Conservation (phyloP, 1,140 invertebrate genomes). For the Campodea augens region DNA sequence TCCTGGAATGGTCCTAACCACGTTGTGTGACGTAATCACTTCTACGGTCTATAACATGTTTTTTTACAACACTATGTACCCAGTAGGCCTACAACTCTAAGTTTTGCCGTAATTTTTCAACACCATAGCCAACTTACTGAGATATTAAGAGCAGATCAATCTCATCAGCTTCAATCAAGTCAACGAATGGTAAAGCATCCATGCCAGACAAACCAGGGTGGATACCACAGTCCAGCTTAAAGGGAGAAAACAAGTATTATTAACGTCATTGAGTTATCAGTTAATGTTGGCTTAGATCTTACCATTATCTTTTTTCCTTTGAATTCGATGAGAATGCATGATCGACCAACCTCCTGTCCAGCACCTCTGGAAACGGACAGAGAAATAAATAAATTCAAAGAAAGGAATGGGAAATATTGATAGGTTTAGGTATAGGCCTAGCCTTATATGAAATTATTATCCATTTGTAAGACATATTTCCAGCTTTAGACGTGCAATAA, state of each 20-base stretch:
- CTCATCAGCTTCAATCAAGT: constrained; percentile 91
- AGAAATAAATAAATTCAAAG: too few species aligned
- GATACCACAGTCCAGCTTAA: constrained; percentile 88
- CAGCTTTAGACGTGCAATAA: too few species aligned
- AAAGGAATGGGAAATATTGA: too few species aligned
- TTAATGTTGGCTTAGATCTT: constrained; percentile 20
- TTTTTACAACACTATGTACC: too few species aligned
- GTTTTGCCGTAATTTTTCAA: too few species aligned
- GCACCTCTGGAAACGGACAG: constrained; percentile 52
- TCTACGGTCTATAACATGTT: too few species aligned
- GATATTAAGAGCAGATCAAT: constrained; percentile 91
- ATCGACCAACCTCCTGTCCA: constrained; percentile 97
- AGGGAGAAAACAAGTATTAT: constrained; percentile 12
- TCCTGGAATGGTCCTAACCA: too few species aligned
- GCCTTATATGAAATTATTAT: too few species aligned
- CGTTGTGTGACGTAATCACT: too few species aligned
- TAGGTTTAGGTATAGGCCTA: too few species aligned
- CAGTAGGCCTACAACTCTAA: too few species aligned
- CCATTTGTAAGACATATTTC: too few species aligned
- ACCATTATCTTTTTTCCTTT: constrained; percentile 99
- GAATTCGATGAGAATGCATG: constrained; percentile 95
- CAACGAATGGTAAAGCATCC: constrained; percentile 94
- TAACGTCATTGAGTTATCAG: constrained; percentile 2
- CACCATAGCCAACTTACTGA: constrained; percentile 66
- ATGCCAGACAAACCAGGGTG: constrained; percentile 93